A percentile compares a stretch with the other conserved stretches of the same genome.
phyloP scores from a whole-genome alignment of 2,113 vertebrate species.

The Lophura nycthemera region DNA sequence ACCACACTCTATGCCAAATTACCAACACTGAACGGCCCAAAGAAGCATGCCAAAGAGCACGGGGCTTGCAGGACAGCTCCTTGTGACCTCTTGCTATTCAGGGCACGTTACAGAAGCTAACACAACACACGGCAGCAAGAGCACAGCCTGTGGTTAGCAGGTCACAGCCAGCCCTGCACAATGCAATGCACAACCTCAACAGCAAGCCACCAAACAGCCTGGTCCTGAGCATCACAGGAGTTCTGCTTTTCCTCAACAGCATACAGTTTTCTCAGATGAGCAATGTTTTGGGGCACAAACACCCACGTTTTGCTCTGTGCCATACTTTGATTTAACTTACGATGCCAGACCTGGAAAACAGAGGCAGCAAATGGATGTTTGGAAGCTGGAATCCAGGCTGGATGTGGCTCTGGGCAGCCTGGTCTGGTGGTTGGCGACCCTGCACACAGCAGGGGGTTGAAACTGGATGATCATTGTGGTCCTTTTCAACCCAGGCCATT shows the following conservation, averaged over 20 bases:
- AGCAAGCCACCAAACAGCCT: not conserved
- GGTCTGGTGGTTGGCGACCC: too few species aligned
- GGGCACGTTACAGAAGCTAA: not conserved
- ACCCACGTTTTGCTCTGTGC: fast-evolving
- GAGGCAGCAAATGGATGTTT: not conserved
- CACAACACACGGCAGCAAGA: not conserved
- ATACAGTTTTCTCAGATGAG: fast-evolving
- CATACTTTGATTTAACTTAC: not conserved
- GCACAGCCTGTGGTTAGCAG: not conserved
- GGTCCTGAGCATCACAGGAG: not conserved
- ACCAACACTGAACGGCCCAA: not conserved
- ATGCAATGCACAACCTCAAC: not conserved
- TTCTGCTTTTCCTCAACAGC: not conserved
- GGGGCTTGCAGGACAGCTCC: not conserved
- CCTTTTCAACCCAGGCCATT: too few species aligned
- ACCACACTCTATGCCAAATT: not conserved
- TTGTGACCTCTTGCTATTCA: conserved; percentile 26
- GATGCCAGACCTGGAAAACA: fast-evolving
- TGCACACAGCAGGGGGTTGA: too few species aligned
- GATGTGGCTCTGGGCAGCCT: too few species aligned
- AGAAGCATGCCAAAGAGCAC: fast-evolving
- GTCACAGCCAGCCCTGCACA: not conserved
- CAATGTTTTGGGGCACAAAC: not conserved
- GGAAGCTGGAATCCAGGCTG: not conserved
- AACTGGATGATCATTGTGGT: too few species aligned